These are phyloP conservation scores for Malthinus seriepunctatus DNA, from an alignment of 2,888 invertebrate genomes.

Conservation along the genomic window DNA sequence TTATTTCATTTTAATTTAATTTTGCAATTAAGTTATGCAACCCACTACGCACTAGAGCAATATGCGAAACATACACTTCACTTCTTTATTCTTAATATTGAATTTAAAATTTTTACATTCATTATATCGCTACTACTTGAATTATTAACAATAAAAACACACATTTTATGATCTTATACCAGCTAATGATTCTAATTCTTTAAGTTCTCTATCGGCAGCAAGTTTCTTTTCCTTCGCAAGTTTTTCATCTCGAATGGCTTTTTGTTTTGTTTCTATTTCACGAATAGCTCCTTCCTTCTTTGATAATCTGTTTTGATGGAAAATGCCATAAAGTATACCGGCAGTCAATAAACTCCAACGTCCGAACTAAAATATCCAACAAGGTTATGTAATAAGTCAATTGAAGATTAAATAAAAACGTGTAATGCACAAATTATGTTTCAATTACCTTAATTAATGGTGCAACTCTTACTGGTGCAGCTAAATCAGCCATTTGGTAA, in stretches of 20 bases:
- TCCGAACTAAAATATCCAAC: conserved; percentile 64
- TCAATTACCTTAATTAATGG: conserved; percentile 75
- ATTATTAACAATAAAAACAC: too few species aligned
- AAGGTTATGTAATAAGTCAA: conserved; percentile 17
- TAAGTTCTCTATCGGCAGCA: conserved; percentile 58
- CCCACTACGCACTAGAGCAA: too few species aligned
- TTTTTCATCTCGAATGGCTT: conserved; percentile 70
- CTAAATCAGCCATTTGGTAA: conserved; percentile 51
- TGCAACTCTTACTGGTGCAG: conserved; percentile 77
- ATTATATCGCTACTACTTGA: too few species aligned
- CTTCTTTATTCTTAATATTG: too few species aligned
- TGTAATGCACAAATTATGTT: not conserved
- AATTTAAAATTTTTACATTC: too few species aligned
- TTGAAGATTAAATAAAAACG: not conserved
- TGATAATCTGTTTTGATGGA: conserved; percentile 69
- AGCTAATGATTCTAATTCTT: conserved; percentile 44
- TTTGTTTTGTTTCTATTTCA: conserved; percentile 70
- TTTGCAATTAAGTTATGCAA: too few species aligned
- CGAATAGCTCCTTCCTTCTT: conserved; percentile 68
- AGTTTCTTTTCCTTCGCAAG: conserved; percentile 72
- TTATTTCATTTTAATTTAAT: too few species aligned
- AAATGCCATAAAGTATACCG: conserved; percentile 76
- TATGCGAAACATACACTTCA: too few species aligned
- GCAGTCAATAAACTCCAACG: conserved; percentile 77
- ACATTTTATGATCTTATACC: conserved; percentile 11